Evolutionary conservation across 1,140 invertebrate genomes (phyloP).

Genomic region (Drosophila auraria): DNA sequence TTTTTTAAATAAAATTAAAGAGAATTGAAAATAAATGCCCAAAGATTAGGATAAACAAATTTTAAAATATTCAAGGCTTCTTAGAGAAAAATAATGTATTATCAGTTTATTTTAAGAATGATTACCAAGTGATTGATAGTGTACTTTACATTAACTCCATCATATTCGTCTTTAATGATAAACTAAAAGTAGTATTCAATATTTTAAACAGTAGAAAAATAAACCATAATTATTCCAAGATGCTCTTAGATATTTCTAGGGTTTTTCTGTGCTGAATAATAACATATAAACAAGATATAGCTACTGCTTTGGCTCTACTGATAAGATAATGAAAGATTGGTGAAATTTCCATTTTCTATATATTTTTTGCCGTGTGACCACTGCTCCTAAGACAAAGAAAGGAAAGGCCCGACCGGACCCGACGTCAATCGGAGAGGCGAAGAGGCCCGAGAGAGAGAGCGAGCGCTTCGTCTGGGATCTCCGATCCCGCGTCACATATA

Average conservation of each 20-base stretch:
- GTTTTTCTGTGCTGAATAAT: neutral
- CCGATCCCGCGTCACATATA: conserved; percentile 29
- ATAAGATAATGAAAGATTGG: neutral
- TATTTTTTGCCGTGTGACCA: conserved; percentile 14
- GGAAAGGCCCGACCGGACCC: conserved; percentile 53
- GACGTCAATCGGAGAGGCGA: conserved; percentile 20
- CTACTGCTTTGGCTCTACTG: neutral
- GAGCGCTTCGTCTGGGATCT: conserved; percentile 8
- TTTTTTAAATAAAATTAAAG: too few species aligned
- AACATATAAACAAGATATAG: neutral
- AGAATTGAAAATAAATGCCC: too few species aligned
- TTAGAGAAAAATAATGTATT: too few species aligned
- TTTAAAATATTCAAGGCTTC: too few species aligned
- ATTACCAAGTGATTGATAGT: too few species aligned
- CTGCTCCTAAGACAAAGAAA: conserved; percentile 56
- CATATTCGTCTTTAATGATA: too few species aligned
- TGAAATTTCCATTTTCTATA: neutral
- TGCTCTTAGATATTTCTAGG: neutral
- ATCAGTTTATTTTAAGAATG: too few species aligned
- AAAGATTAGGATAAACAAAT: too few species aligned
- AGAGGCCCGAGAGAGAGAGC: conserved; percentile 18
- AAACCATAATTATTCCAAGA: too few species aligned
- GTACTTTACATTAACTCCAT: too few species aligned
- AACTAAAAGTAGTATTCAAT: too few species aligned
- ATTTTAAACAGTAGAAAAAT: too few species aligned